Conservation (phyloP, 2,888 invertebrate species). For the Smittia sp. region DNA sequence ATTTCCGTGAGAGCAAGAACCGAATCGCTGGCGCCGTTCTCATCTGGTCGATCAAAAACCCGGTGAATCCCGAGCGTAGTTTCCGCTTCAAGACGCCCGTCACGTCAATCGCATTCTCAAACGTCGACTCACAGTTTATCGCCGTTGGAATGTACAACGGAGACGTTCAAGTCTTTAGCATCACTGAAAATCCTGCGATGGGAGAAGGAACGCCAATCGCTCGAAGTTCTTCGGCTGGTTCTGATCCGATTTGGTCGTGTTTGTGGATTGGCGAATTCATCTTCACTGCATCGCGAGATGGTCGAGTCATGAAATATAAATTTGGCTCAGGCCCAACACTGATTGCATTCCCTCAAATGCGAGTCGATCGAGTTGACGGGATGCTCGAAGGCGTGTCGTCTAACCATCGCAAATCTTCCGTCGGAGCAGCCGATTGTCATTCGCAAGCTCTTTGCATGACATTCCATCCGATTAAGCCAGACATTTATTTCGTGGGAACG, state of each 20-base stretch:
- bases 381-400: constrained; percentile 59
- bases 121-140: constrained; percentile 65
- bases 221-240: constrained; percentile 61
- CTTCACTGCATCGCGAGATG: constrained; percentile 62
- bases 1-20: constrained; percentile 55
- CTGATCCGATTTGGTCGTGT: constrained; percentile 66
- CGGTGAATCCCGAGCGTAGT: constrained; percentile 56
- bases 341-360: constrained; percentile 63
- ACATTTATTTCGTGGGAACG: constrained; percentile 75
- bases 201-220: constrained; percentile 56
- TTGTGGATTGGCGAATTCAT: constrained; percentile 63
- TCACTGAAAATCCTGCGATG: constrained; percentile 57
- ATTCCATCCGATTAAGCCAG: constrained; percentile 60
- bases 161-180: constrained; percentile 66
- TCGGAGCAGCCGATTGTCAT: constrained; percentile 59
- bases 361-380: constrained; percentile 64
- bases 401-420: constrained; percentile 43
- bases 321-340: constrained; percentile 61
- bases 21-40: constrained; percentile 63
- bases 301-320: constrained; percentile 59
- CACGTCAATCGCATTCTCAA: constrained; percentile 69
- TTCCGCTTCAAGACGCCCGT: constrained; percentile 64
- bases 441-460: constrained; percentile 64
- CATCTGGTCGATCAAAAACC: constrained; percentile 67
- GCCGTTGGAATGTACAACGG: constrained; percentile 76